Evolutionary conservation across 2,888 invertebrate species (phyloP), one percentile per base, ranked within the genome.

Genomic region (Hemistola chrysoprasaria): DNA sequence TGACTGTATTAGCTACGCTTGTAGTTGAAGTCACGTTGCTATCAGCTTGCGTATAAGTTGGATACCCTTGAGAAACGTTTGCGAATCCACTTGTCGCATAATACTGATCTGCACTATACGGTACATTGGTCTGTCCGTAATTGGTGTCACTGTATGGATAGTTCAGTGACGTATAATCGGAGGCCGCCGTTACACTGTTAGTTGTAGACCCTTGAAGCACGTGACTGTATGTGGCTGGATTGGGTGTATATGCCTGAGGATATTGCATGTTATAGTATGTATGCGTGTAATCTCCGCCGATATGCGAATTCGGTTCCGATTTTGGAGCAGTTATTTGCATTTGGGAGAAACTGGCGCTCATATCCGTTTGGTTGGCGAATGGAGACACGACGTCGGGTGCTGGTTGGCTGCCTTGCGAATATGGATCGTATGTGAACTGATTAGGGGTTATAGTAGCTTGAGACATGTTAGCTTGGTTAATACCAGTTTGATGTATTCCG

Each of bases 221-320:
- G 38, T 68, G 66, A 22, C 80, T 84, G 40, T 82, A 84, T 0
- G 81, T 78, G 0, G 77, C 70, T 40, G 68, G 65, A n/a, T 76
- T 76, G 0, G 71, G 71, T 0, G 71, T 69, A 1, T 78, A 67
- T 0, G 57, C 60, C 38, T 78, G 73, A 0, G 82, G 83, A 45
- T 85, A 83, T 31, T 84, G 79, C 1, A 71, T 66, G 37, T 62
- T 80, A 55, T 83, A 84, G 49, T 70, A 85, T 1, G 80, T 84
- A 34, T 87, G 78, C 0, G 79, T 70, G 44, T 85, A 84, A 32
- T 84, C 83, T 0, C 60, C 51, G 0, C 59, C 63, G 34, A 63
- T 73, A 11, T 54, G 60, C 10, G 46, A 39, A 0, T 45, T 40
- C 0, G 67, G 53, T 2, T 78, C 78, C 0, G 68, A 41, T 49